phyloP scores from a whole-genome alignment of 1,140 invertebrate genomes.

The Euwallacea similis region DNA sequence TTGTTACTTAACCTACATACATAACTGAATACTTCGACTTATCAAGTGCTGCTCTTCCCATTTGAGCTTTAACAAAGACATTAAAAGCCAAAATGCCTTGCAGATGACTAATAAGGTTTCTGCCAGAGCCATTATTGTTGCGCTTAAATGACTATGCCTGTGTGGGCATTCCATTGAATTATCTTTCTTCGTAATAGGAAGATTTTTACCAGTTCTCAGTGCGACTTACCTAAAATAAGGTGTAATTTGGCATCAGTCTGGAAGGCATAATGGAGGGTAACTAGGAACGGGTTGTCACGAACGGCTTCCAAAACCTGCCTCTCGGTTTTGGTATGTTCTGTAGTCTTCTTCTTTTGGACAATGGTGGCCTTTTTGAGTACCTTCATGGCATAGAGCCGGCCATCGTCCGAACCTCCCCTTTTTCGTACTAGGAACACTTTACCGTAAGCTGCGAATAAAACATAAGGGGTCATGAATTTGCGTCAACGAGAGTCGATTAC shows the following conservation, averaged over 20 bases:
- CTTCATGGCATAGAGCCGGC: constrained; percentile 92
- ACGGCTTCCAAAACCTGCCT: constrained; percentile 87
- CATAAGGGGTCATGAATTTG: constrained; percentile 18
- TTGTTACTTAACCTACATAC: neutral
- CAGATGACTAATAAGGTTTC: constrained; percentile 12
- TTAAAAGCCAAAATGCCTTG: constrained; percentile 7
- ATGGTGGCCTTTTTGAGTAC: constrained; percentile 89
- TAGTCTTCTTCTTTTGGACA: constrained; percentile 89
- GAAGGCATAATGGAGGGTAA: constrained; percentile 92
- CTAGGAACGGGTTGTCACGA: constrained; percentile 85
- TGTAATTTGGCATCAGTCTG: constrained; percentile 91
- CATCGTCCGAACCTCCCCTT: constrained; percentile 73
- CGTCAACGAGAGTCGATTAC: neutral
- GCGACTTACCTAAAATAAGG: constrained; percentile 80
- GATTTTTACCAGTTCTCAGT: neutral
- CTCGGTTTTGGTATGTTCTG: constrained; percentile 91
- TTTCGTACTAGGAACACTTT: constrained; percentile 93
- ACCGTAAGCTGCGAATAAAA: constrained; percentile 81
- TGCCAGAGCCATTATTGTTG: neutral
- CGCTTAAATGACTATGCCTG: neutral
- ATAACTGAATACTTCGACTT: neutral
- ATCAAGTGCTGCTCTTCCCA: constrained; percentile 2
- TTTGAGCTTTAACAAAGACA: constrained; percentile 1
- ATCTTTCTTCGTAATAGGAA: too few species aligned
- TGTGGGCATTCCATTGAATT: constrained; percentile 2